Evolutionary conservation across 30 jellyfish, hydroid and myxozoan species (phyloP).

Genomic region (Turritopsis rubra): DNA sequence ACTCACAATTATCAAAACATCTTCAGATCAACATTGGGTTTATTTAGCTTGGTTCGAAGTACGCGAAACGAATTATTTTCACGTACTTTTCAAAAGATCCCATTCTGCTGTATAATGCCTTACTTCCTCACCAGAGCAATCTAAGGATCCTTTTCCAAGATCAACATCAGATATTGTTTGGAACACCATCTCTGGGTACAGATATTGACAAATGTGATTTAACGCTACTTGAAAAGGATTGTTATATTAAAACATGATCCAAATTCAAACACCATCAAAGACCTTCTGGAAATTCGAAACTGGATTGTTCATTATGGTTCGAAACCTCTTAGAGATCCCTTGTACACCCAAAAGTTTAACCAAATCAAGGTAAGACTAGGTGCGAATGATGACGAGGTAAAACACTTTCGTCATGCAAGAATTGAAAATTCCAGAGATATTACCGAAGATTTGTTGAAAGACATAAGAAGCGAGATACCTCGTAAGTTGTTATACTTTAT

Average conservation of each 20-base stretch:
- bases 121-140: not conserved
- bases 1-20: too few species aligned
- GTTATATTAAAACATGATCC: not conserved
- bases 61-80: too few species aligned
- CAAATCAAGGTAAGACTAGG: not conserved
- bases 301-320: constrained; percentile 9
- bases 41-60: too few species aligned
- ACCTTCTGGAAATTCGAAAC: not conserved
- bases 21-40: too few species aligned
- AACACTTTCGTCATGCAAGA: not conserved
- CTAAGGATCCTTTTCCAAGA: not conserved
- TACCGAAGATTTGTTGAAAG: constrained; percentile 6
- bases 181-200: constrained; percentile 1
- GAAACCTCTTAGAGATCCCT: not conserved
- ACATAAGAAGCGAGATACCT: not conserved
- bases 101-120: too few species aligned
- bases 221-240: not conserved
- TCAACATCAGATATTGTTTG: constrained; percentile 1
- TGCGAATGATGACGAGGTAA: not conserved
- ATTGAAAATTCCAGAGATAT: not conserved
- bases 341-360: not conserved
- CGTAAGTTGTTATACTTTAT: too few species aligned
- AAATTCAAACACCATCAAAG: not conserved
- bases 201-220: not conserved
- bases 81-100: too few species aligned